Evolutionary conservation across 2,888 invertebrate species (phyloP), one percentile per base, ranked within the genome.

Genomic region (Eucriotettix oculatus): DNA sequence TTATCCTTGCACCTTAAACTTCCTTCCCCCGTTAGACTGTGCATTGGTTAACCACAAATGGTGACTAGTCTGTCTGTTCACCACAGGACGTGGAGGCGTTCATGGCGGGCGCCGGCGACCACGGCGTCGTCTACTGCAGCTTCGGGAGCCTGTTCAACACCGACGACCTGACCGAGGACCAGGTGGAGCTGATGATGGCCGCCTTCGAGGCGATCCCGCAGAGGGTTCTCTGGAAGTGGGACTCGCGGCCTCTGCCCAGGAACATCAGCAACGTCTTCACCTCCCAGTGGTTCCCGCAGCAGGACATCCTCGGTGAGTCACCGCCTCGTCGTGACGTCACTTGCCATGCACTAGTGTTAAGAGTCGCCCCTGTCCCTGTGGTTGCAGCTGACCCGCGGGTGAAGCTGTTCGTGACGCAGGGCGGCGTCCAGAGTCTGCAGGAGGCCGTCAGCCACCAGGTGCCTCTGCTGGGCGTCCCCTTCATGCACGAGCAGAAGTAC

Each of bases 141-240:
- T 89, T 90, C 88, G 90, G 90, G 0, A 89, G 90, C 0, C 88
- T 89, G 1, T 88, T 90, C 0, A 81, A 84, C 66, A 86, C 88
- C 0, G 82, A 83, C 29, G 86, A 85, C 66, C 89, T 90, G 87
- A 89, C 90, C 0, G 80, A 86, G 57, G 78, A 84, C 9, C 76
- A 85, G 0, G 80, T 87, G 60, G 78, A 79, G 43, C 76, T 86
- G 68, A 78, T 91, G 58, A 78, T 89, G 17, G 79, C 82, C 52
- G 90, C 87, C 0, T 82, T 91, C 67, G 81, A 85, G 1, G 81
- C 84, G 41, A 73, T 91, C 52, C 89, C 90, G 0, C 89, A 88
- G 69, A 80, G 87, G 65, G 86, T 91, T 29, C 73, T 91, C 0
- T 90, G 90, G 90, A 90, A 90, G 71, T 90, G 87, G 74, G 89